These are phyloP conservation scores for Ellobium chinense DNA, from an alignment of 2,888 invertebrate genomes.

Conservation along the genomic window DNA sequence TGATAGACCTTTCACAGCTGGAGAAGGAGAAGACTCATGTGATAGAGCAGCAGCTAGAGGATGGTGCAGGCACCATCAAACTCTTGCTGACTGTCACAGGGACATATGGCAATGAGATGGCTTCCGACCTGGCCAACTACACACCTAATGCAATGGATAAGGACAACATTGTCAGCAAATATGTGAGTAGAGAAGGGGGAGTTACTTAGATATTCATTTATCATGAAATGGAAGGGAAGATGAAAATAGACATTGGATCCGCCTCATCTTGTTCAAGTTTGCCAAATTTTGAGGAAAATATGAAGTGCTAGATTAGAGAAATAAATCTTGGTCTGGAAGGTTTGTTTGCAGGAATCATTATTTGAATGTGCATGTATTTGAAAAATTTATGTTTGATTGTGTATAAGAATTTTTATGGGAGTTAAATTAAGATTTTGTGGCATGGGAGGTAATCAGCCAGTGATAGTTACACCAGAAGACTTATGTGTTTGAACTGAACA, in stretches of 20 bases:
- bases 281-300: too few species aligned
- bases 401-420: too few species aligned
- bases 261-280: too few species aligned
- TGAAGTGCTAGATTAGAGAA: not conserved
- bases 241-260: not conserved
- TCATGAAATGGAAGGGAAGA: not conserved
- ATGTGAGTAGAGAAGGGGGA: constrained; percentile 82
- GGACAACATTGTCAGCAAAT: constrained; percentile 84
- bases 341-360: not conserved
- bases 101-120: constrained; percentile 94
- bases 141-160: constrained; percentile 88
- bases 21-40: constrained; percentile 95
- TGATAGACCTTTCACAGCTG: constrained; percentile 90
- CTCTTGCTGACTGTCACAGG: constrained; percentile 96
- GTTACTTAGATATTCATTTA: not conserved
- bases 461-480: too few species aligned
- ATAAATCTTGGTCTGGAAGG: not conserved
- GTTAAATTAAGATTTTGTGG: too few species aligned
- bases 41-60: constrained; percentile 93
- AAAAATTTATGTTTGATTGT: too few species aligned
- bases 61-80: constrained; percentile 89
- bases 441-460: too few species aligned
- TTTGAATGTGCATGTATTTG: too few species aligned
- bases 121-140: constrained; percentile 90
- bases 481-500: too few species aligned